Evolutionary conservation across 2,113 vertebrate species (phyloP).

Genomic region (Dascyllus trimaculatus): DNA sequence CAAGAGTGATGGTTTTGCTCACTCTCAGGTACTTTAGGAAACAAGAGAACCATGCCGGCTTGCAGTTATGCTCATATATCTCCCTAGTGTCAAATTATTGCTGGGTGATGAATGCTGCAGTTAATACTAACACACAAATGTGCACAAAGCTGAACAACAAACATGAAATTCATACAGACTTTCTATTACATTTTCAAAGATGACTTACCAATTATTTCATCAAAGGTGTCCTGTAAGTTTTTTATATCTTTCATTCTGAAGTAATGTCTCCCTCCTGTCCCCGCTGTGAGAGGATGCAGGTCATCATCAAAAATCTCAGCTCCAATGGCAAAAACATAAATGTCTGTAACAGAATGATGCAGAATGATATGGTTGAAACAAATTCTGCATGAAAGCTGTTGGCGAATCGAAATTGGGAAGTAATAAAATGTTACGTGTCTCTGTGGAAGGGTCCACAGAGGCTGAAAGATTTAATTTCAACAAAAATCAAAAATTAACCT

Average conservation of each 20-base stretch:
- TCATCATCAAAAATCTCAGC: constrained; percentile 23
- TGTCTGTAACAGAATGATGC: constrained; percentile 70
- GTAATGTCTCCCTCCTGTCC: constrained; percentile 60
- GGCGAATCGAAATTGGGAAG: no score
- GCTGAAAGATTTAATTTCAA: no score
- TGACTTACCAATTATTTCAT: constrained; percentile 81
- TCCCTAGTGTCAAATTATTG: constrained; percentile 6
- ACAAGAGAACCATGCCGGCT: neutral
- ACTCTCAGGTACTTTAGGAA: constrained; percentile 27
- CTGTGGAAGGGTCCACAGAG: no score
- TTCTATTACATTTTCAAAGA: neutral
- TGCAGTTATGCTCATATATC: constrained; percentile 18
- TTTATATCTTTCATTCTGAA: constrained; percentile 51
- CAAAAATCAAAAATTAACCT: constrained; percentile 16
- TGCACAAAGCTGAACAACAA: neutral
- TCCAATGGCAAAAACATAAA: constrained; percentile 84
- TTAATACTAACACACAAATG: neutral
- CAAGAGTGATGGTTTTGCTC: constrained; percentile 15
- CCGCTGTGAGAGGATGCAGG: constrained; percentile 67
- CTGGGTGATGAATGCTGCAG: constrained; percentile 3
- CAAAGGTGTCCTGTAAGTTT: constrained; percentile 69
- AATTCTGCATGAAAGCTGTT: neutral
- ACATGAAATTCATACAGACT: neutral
- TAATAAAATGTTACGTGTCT: neutral
- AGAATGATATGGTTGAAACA: neutral